A percentile compares a stretch with the other conserved stretches of the same genome.
phyloP scores from a whole-genome alignment of 2,797 vertebrate genomes.

The Myoxocephalus aenaeus region DNA sequence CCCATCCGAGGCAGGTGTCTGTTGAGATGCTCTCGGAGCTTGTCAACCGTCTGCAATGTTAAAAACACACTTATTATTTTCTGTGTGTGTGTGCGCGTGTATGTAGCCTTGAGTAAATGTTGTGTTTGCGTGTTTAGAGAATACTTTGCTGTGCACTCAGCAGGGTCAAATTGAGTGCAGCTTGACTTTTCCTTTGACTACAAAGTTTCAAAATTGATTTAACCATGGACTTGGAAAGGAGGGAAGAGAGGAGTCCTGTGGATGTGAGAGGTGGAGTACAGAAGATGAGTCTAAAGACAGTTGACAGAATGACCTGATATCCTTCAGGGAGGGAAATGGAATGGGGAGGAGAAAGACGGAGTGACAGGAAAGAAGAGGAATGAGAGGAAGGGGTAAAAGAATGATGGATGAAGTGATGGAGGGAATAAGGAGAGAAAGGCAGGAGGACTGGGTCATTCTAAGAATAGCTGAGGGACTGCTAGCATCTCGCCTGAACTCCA shows the following conservation, averaged over 20 bases:
- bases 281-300: conserved; percentile 9
- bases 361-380: neutral
- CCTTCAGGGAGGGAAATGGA: neutral
- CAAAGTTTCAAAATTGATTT: conserved; percentile 56
- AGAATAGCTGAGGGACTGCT: conserved; percentile 67
- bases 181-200: conserved; percentile 28
- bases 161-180: conserved; percentile 69
- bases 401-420: conserved; percentile 14
- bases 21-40: conserved; percentile 92
- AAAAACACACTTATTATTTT: conserved; percentile 34
- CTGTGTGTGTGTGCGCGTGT: neutral
- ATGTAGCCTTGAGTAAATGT: neutral
- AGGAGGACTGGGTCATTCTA: conserved; percentile 55
- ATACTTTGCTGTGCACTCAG: conserved; percentile 42
- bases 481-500: conserved; percentile 65
- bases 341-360: neutral
- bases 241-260: conserved; percentile 7
- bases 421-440: conserved; percentile 30
- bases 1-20: conserved; percentile 89
- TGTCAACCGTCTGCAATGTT: conserved; percentile 88
- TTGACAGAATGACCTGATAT: conserved; percentile 9
- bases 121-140: conserved; percentile 46
- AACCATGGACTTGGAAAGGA: conserved; percentile 6
- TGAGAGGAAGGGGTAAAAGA: neutral
- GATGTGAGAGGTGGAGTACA: conserved; percentile 4